These are phyloP conservation scores for Drosophila barbarae DNA, from an alignment of 2,888 invertebrate species.

Conservation along the genomic window DNA sequence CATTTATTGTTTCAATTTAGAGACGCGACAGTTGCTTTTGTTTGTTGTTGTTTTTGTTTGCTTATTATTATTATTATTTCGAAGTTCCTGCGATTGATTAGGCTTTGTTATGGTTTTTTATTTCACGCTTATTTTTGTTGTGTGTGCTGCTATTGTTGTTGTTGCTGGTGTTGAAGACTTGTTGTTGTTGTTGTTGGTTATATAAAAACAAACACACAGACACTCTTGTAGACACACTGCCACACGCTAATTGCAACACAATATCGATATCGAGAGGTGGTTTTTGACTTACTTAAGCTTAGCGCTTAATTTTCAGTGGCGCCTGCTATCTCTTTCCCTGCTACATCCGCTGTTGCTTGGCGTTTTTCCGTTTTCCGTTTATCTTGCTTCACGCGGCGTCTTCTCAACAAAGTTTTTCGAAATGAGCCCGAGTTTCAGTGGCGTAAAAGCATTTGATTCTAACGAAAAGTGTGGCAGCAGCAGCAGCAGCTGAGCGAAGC, in stretches of 20 bases:
- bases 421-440: slow-evolving; percentile 8
- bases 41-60: slow-evolving; percentile 32
- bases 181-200: slow-evolving; percentile 23
- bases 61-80: slow-evolving; percentile 10
- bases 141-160: slow-evolving; percentile 30
- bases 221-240: neutral
- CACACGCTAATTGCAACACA: slow-evolving; percentile 24
- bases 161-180: slow-evolving; percentile 26
- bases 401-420: slow-evolving; percentile 51
- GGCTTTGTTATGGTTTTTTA: slow-evolving; percentile 23
- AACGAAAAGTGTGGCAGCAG: slow-evolving; percentile 26
- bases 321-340: slow-evolving; percentile 10
- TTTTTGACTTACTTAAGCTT: slow-evolving; percentile 18
- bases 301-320: slow-evolving; percentile 14
- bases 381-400: slow-evolving; percentile 55
- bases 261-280: slow-evolving; percentile 9
- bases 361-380: slow-evolving; percentile 41
- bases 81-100: slow-evolving; percentile 24
- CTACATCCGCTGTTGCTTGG: slow-evolving; percentile 29
- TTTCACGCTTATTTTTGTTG: slow-evolving; percentile 15
- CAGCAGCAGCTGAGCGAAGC: slow-evolving; percentile 41
- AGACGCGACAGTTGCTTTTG: slow-evolving; percentile 47
- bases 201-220: slow-evolving; percentile 29
- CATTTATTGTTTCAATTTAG: slow-evolving; percentile 43
- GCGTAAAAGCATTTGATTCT: slow-evolving; percentile 40